Evolutionary conservation across 1,140 invertebrate genomes (phyloP), one percentile per base, ranked within the genome.

Genomic region (Rhopalosiphum padi): DNA sequence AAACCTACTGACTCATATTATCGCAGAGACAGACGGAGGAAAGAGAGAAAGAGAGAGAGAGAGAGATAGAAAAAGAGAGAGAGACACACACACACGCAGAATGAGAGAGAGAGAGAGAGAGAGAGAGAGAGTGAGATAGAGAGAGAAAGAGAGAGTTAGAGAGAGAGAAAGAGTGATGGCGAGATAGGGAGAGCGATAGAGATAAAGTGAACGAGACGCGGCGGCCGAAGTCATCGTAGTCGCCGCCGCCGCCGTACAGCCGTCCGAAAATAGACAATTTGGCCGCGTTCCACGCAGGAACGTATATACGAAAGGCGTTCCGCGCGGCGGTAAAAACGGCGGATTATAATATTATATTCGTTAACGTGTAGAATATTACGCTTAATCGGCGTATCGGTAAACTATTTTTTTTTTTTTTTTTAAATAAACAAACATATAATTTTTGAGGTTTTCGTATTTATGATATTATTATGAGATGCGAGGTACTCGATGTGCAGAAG

Each of bases 1-100:
- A 82, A 83, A 93, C 91, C 91, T 93, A 93, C 91, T 93, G 91
- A 93, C 91, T 93, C 91, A 93, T 93, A 93, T 92, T 43, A 48
- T 43, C 25, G 53, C 37, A 35, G 48, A 41, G 89, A 48, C 35
- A 53, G 94, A 86, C 60, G 30, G 15, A 35, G 51, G 55, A 91
- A 77, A 85, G 77, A 68, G 22, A 68, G 94, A 89, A 90, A 77
- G 92, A 77, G 94, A 90, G 93, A 48, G 30, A 6, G 30, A 51
- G 48, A 60, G 93, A 37, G 68, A 82, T 48, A 25, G 37, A 55
- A 60, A 83, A 22, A 25, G 22, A 23, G 22, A n/a, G 88, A 21
- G 51, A 35, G 35, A 21, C 2, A 41, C 7, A 55, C 0, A 55
- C 7, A 25, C 6, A 25, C 48, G 48, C 15, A 48, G 48, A 48